Evolutionary conservation across 2,888 invertebrate genomes (phyloP).

Genomic region (Himalopsyche japonica): DNA sequence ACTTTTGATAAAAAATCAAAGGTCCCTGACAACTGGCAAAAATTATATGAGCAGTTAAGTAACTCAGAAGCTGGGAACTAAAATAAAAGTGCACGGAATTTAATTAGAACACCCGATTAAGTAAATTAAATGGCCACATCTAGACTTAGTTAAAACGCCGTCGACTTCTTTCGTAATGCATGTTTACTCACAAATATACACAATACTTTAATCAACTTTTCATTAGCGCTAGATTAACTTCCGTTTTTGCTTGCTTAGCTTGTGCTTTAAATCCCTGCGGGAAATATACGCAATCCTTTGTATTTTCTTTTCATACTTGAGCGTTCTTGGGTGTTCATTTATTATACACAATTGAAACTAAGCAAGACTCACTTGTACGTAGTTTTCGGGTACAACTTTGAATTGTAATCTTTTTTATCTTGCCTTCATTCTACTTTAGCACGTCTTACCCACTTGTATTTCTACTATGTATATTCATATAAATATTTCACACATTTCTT

Average conservation of each 20-base stretch:
- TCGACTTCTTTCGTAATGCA: not conserved
- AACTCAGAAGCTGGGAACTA: not conserved
- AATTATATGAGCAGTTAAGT: not conserved
- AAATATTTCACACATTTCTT: too few relatives aligned
- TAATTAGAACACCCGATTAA: not conserved
- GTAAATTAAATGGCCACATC: not conserved
- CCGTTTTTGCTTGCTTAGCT: not conserved
- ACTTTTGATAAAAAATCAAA: not conserved
- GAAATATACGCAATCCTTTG: not conserved
- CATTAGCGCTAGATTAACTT: not conserved
- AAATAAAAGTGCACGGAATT: not conserved
- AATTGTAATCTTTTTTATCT: too few relatives aligned
- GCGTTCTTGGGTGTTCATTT: not conserved
- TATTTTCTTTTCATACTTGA: not conserved
- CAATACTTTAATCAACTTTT: not conserved
- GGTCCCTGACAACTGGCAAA: not conserved
- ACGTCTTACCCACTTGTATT: too few relatives aligned
- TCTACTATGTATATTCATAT: too few relatives aligned
- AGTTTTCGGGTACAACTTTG: not conserved
- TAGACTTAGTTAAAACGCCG: not conserved
- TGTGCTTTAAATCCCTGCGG: not conserved
- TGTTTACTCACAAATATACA: not conserved
- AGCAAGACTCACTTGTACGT: not conserved
- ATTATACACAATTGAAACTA: not conserved
- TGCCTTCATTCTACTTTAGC: too few relatives aligned